These are phyloP conservation scores for Ametastegia equiseti DNA, from an alignment of 2,888 invertebrate genomes.

Conservation along the genomic window DNA sequence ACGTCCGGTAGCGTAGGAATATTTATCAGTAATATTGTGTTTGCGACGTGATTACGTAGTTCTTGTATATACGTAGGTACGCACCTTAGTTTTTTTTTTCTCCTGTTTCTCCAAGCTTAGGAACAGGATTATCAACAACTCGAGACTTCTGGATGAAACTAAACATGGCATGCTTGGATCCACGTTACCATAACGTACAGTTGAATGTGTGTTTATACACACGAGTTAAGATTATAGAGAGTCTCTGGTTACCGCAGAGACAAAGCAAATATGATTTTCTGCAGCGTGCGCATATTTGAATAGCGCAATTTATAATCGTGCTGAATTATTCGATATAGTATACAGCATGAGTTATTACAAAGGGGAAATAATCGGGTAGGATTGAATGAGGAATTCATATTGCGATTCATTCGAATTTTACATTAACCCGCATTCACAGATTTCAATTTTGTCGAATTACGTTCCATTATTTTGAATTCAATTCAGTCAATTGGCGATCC, in stretches of 20 bases:
- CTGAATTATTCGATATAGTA: too few relatives aligned
- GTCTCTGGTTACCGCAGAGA: background rate
- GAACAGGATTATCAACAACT: background rate
- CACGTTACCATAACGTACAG: background rate
- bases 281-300: background rate
- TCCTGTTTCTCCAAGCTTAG: too few relatives aligned
- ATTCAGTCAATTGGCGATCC: background rate
- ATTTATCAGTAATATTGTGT: background rate
- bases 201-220: too few relatives aligned
- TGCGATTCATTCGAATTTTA: background rate
- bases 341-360: too few relatives aligned
- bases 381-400: background rate
- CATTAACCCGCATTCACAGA: too few relatives aligned
- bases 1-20: background rate
- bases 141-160: background rate
- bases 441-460: background rate
- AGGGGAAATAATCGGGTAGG: background rate
- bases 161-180: background rate
- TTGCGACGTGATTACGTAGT: background rate
- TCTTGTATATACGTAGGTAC: background rate
- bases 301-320: too few relatives aligned
- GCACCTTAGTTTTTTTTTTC: background rate
- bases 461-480: background rate
- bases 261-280: background rate
- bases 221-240: constrained; percentile 5